These are phyloP conservation scores for Leptopilina syphax DNA, from an alignment of 2,888 invertebrate genomes.

Conservation along the genomic window DNA sequence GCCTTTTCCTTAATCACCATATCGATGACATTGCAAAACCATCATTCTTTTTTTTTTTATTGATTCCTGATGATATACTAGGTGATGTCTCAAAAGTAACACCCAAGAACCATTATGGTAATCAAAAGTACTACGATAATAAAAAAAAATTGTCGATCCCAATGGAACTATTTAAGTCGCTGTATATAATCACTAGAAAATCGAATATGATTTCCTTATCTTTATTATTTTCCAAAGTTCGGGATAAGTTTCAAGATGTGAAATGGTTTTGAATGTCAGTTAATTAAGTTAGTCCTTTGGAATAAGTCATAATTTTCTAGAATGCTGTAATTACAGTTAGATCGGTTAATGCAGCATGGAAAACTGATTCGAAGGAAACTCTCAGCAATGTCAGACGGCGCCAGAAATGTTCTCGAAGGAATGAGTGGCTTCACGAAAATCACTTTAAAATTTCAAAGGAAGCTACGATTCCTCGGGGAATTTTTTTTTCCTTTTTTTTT, in stretches of 20 bases:
- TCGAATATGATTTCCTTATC: not conserved
- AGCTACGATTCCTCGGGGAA: conserved; percentile 35
- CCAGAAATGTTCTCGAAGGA: conserved; percentile 28
- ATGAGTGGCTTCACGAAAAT: conserved; percentile 14
- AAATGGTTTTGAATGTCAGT: conserved; percentile 26
- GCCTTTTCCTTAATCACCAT: too few species aligned
- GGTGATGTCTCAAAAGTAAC: too few species aligned
- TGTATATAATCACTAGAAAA: not conserved
- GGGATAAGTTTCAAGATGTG: not conserved
- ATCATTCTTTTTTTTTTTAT: too few species aligned
- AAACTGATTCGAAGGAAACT: conserved; percentile 28
- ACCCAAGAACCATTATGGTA: too few species aligned
- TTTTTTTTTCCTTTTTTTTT: conserved; percentile 1
- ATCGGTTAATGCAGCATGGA: conserved; percentile 10
- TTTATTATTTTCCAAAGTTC: not conserved
- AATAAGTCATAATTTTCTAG: conserved; percentile 28
- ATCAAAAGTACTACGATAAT: too few species aligned
- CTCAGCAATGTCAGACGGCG: conserved; percentile 32
- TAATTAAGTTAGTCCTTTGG: conserved; percentile 33
- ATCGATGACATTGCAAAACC: too few species aligned
- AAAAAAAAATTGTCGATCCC: too few species aligned
- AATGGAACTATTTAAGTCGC: too few species aligned
- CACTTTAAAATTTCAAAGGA: conserved; percentile 36
- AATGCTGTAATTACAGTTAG: conserved; percentile 30
- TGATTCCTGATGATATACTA: too few species aligned